A percentile compares a stretch with the other conserved stretches of the same genome.
phyloP scores from a whole-genome alignment of 2,113 vertebrate species.

The Origma solitaria region DNA sequence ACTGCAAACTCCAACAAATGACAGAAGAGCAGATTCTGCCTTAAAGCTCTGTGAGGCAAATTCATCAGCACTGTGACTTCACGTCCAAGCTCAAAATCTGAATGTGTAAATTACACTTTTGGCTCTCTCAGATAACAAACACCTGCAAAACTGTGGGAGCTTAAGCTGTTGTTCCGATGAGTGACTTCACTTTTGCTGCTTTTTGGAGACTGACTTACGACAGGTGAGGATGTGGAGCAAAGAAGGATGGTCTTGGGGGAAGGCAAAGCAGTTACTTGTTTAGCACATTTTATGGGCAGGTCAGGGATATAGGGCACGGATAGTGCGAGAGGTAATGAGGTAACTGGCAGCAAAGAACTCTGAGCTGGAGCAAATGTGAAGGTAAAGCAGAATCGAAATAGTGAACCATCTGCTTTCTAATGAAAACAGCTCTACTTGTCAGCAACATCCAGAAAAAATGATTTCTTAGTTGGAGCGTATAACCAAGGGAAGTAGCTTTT shows the following conservation, averaged over 20 bases:
- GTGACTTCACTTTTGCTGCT: not conserved
- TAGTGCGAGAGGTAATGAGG: not conserved
- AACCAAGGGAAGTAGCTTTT: conserved; percentile 66
- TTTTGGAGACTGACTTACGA: not conserved
- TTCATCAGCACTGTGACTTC: not conserved
- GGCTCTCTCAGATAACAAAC: not conserved
- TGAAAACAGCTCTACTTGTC: conserved; percentile 66
- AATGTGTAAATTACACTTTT: not conserved
- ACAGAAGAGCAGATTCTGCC: not conserved
- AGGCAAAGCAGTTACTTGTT: not conserved
- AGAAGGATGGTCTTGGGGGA: not conserved
- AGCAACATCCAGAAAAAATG: conserved; percentile 70
- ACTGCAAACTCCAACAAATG: not conserved
- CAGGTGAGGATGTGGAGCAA: not conserved
- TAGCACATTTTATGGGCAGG: not conserved
- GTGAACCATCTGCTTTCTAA: conserved; percentile 71
- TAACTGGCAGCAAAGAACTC: not conserved
- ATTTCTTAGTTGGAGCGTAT: conserved; percentile 37
- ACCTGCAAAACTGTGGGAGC: not conserved
- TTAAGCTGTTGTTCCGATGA: not conserved
- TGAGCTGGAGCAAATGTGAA: conserved; percentile 33
- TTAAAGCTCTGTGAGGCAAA: not conserved
- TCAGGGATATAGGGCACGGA: not conserved
- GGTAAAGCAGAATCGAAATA: conserved; percentile 40
- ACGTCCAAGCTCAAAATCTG: not conserved